Base-by-base conservation (phyloP, 2,113 vertebrate species). In the Noctilio leporinus region DNA sequence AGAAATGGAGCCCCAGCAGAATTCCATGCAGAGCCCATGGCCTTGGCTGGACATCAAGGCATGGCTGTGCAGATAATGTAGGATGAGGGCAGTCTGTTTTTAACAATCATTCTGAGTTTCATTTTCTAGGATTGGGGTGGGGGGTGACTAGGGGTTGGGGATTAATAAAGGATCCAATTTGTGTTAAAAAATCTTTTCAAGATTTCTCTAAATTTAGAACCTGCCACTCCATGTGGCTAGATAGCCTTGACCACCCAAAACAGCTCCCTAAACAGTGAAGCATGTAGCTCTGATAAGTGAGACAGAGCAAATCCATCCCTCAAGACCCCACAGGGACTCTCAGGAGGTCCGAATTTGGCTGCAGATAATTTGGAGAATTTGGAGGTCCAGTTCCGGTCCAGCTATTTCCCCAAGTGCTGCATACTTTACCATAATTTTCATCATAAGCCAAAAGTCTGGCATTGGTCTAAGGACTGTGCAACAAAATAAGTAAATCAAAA, bases 381-480 rank as follows among this genome's bases (percentile, higher is more conserved):
- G 67, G 76, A 94, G 26, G 65, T 87, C n/a, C 80, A 73, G 4
- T 83, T 73, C 89, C 38, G 28, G 78, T 82, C n/a, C 59, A 95
- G 65, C 76, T 88, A 35, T 59, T 91, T 28, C 76, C 86, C n/a
- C 35, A 72, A 92, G 47, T 89, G 30, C 59, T 73, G 17, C 7
- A 90, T 33, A 91, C 47, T 67, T 94, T 65, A 88, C 86, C 65
- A 65, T 83, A 85, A 93, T 95, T 97, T 96, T 93, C 47, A 95
- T 75, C 40, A 64, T 89, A 94, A 91, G 75, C 59, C 83, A 91
- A 62, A 94, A 93, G 93, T 93, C 92, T 97, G 95, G 93, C 93
- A 96, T 90, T 65, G 73, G 95, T 62, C 94, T 95, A 97, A 95
- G 95, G 93, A 75, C 92, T 96, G 87, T 84, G 67, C 91, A 92